Evolutionary conservation across 2,113 vertebrate genomes (phyloP).

Genomic region (Pipa parva): DNA sequence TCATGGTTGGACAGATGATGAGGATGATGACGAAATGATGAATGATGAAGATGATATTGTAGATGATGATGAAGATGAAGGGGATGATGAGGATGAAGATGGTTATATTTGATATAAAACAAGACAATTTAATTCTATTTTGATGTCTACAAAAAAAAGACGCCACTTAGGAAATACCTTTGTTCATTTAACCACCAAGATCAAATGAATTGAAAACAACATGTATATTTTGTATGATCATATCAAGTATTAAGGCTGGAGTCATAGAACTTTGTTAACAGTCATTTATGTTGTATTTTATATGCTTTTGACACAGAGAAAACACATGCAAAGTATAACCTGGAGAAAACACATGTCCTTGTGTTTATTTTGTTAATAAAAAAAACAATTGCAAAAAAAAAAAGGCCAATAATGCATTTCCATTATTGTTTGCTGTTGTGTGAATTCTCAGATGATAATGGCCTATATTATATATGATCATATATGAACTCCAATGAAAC

Average conservation of each 20-base stretch:
- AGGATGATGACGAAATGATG: slow-evolving; percentile 65
- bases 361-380: slow-evolving; percentile 42
- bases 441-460: slow-evolving; percentile 22
- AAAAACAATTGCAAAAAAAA: too few species aligned
- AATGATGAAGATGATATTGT: slow-evolving; percentile 80
- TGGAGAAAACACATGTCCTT: slow-evolving; percentile 46
- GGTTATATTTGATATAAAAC: slow-evolving; percentile 75
- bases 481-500: slow-evolving; percentile 34
- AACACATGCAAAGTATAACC: slow-evolving; percentile 50
- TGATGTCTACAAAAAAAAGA: slow-evolving; percentile 62
- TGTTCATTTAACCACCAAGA: slow-evolving; percentile 67
- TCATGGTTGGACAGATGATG: slow-evolving; percentile 73
- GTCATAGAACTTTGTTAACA: slow-evolving; percentile 63
- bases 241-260: slow-evolving; percentile 62
- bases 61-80: slow-evolving; percentile 77
- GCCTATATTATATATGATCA: too few species aligned
- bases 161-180: slow-evolving; percentile 63
- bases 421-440: slow-evolving; percentile 31
- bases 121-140: slow-evolving; percentile 66
- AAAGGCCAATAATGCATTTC: too few species aligned
- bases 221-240: slow-evolving; percentile 87
- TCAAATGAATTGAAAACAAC: slow-evolving; percentile 69
- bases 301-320: slow-evolving; percentile 58
- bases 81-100: slow-evolving; percentile 79
- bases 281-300: slow-evolving; percentile 60